A percentile compares a stretch with the other conserved stretches of the same genome.
Conservation (phyloP, 2,113 vertebrate genomes). For the Stomatorhinus ivindoensis region DNA sequence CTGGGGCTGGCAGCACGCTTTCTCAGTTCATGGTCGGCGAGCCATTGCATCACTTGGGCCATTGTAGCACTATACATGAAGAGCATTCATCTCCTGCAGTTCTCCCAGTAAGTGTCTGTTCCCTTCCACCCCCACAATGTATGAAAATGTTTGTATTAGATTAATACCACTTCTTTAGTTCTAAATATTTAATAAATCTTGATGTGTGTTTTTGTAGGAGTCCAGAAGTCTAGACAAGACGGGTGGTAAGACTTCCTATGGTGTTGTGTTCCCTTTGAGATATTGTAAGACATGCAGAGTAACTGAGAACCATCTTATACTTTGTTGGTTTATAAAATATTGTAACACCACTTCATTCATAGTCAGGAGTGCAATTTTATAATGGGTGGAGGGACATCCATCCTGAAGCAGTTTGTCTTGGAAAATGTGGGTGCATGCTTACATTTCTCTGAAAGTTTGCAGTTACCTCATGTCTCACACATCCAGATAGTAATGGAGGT, state of each 20-base stretch:
- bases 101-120: not conserved
- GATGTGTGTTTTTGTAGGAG: not conserved
- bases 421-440: not conserved
- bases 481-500: not conserved
- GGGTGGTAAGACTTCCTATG: not conserved
- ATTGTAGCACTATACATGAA: not conserved
- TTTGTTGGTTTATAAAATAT: not conserved
- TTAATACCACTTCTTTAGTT: not conserved
- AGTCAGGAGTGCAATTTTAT: not conserved
- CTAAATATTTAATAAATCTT: not conserved
- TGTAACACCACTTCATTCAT: not conserved
- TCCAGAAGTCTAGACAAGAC: not conserved
- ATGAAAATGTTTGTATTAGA: not conserved
- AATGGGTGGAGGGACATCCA: not conserved
- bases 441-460: not conserved
- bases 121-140: not conserved
- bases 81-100: not conserved
- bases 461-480: not conserved
- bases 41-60: not conserved
- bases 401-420: not conserved
- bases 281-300: not conserved
- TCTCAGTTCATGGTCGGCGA: not conserved
- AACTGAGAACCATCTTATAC: not conserved
- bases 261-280: not conserved
- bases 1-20: not conserved